A percentile compares a stretch with the other conserved stretches of the same genome.
phyloP scores from a whole-genome alignment of 2,888 invertebrate species.

The Zaprionus lineosus region DNA sequence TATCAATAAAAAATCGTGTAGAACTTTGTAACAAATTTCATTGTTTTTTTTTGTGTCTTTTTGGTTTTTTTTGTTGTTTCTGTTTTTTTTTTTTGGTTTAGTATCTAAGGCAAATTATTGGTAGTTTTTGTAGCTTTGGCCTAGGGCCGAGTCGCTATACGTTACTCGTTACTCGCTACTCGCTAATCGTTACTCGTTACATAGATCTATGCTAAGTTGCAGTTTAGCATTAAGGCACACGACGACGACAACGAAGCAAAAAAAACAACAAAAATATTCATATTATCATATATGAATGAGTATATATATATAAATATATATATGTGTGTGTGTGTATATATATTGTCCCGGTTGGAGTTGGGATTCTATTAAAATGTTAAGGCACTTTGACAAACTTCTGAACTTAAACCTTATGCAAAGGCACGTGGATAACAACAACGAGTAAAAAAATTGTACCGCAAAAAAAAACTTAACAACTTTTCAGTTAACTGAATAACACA shows the following conservation, averaged over 20 bases:
- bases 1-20: conserved; percentile 37
- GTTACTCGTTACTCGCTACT: conserved; percentile 13
- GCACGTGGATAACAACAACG: conserved; percentile 44
- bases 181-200: conserved; percentile 10
- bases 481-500: conserved; percentile 30
- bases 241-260: conserved; percentile 49
- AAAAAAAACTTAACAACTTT: conserved; percentile 56
- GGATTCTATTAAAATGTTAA: conserved; percentile 45
- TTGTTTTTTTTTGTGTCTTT: conserved; percentile 12
- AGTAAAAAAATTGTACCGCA: conserved; percentile 1
- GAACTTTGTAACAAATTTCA: conserved; percentile 24
- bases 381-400: conserved; percentile 51
- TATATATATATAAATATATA: no score
- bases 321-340: no score
- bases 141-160: conserved; percentile 39
- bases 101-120: conserved; percentile 70
- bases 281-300: no score
- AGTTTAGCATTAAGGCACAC: conserved; percentile 57
- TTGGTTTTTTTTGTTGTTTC: conserved; percentile 9
- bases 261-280: conserved; percentile 25
- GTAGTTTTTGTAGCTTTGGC: conserved; percentile 47
- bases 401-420: conserved; percentile 44
- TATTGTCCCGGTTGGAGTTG: no score
- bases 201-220: conserved; percentile 17
- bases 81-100: no score